These are phyloP conservation scores for Seriola aureovittata DNA, from an alignment of 2,113 vertebrate species.

Conservation along the genomic window DNA sequence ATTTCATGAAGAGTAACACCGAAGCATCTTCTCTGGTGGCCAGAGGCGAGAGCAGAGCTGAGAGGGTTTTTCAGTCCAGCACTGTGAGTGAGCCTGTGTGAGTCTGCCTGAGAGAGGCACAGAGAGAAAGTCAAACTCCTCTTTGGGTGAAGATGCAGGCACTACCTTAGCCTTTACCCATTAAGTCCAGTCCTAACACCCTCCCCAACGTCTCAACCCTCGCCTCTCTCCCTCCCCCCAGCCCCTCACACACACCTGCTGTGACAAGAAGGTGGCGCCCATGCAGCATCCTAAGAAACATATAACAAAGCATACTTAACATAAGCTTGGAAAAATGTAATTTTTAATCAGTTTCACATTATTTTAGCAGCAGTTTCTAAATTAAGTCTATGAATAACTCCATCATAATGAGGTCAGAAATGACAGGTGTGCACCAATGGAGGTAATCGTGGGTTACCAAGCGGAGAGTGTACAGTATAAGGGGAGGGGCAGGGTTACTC, in stretches of 20 bases:
- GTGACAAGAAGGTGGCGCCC: constrained; percentile 72
- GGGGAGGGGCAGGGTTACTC: constrained; percentile 73
- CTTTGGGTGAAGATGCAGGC: constrained; percentile 77
- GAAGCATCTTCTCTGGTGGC: constrained; percentile 75
- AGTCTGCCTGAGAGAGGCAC: constrained; percentile 64
- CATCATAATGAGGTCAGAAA: constrained; percentile 39
- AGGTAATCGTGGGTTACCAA: constrained; percentile 70
- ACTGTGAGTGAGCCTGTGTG: constrained; percentile 64
- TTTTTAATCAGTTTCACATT: constrained; percentile 1
- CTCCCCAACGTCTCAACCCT: constrained; percentile 61
- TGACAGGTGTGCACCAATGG: constrained; percentile 72
- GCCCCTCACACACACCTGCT: constrained; percentile 78
- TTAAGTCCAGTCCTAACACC: constrained; percentile 67
- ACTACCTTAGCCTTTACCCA: constrained; percentile 70
- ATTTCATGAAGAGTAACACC: constrained; percentile 54
- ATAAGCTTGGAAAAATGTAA: background rate
- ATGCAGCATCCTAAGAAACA: constrained; percentile 35
- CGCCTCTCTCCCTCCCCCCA: constrained; percentile 38
- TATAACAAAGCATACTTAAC: constrained; percentile 11
- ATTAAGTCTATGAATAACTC: constrained; percentile 2
- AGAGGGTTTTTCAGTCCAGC: constrained; percentile 68
- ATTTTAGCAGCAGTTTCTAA: background rate
- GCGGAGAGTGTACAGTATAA: constrained; percentile 55
- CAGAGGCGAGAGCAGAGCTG: constrained; percentile 65
- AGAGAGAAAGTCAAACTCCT: constrained; percentile 70